Conservation (phyloP, 2,888 invertebrate genomes). For the Neelides folsomi region DNA sequence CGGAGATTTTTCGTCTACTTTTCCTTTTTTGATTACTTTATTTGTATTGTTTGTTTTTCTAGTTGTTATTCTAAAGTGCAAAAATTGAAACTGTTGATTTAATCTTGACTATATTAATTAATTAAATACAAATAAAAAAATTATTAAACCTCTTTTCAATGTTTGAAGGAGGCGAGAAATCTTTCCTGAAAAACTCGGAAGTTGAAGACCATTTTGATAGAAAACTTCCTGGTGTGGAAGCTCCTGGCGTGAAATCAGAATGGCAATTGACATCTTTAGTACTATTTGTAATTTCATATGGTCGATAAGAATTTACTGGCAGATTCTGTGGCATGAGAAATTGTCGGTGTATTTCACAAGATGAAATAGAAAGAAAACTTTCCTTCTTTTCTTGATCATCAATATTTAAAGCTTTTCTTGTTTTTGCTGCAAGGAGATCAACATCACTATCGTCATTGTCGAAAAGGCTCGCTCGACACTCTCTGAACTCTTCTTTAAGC, state of each 20-base stretch:
- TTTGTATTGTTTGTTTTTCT: conserved; percentile 23
- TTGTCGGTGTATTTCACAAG: too few relatives aligned
- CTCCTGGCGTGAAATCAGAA: conserved; percentile 1
- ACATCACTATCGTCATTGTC: conserved; percentile 22
- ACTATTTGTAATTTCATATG: too few relatives aligned
- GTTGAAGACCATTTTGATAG: conserved; percentile 28
- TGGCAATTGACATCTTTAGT: too few relatives aligned
- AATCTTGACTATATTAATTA: too few relatives aligned
- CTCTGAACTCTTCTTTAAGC: conserved; percentile 31
- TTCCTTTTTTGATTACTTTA: too few relatives aligned
- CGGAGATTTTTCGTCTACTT: conserved; percentile 9
- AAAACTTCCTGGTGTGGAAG: conserved; percentile 9
- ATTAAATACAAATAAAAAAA: too few relatives aligned
- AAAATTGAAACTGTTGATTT: too few relatives aligned
- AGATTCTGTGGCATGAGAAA: too few relatives aligned
- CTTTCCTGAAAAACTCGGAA: conserved; percentile 25
- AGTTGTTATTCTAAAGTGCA: conserved; percentile 13
- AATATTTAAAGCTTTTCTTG: conserved; percentile 15
- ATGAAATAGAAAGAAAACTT: background rate
- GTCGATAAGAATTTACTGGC: too few relatives aligned
- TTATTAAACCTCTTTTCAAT: conserved; percentile 20
- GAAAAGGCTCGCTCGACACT: conserved; percentile 23
- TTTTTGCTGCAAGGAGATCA: conserved; percentile 20
- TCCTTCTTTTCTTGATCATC: background rate
- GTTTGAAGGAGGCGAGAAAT: conserved; percentile 24